phyloP scores from a whole-genome alignment of 2,797 vertebrate species.

The Enteromius argenteus region DNA sequence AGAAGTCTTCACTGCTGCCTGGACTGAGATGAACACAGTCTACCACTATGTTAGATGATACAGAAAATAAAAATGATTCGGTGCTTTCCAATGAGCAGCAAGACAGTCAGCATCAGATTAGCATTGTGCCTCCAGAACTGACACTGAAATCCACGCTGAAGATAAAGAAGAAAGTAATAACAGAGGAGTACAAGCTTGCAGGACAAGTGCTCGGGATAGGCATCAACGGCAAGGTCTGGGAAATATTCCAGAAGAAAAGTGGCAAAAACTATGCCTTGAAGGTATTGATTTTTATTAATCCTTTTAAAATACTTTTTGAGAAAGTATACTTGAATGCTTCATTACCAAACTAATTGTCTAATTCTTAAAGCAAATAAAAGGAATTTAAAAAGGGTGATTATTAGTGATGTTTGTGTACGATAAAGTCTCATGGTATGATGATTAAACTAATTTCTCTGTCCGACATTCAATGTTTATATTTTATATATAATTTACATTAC shows the following conservation, averaged over 20 bases:
- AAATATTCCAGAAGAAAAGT: slow-evolving; percentile 85
- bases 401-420: neutral
- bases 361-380: neutral
- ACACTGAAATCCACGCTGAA: neutral
- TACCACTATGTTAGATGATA: slow-evolving; percentile 12
- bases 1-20: neutral
- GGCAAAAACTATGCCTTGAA: slow-evolving; percentile 87
- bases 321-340: neutral
- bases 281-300: slow-evolving; percentile 57
- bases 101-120: neutral
- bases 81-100: neutral
- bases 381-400: neutral
- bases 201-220: slow-evolving; percentile 87
- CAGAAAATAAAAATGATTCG: slow-evolving; percentile 8
- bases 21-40: slow-evolving; percentile 4
- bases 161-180: slow-evolving; percentile 85
- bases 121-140: slow-evolving; percentile 40
- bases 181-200: slow-evolving; percentile 88
- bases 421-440: neutral
- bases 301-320: neutral
- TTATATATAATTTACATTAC: neutral
- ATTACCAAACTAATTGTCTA: neutral
- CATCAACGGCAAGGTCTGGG: slow-evolving; percentile 89
- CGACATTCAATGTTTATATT: neutral
- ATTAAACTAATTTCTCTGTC: neutral